A percentile compares a stretch with the other conserved stretches of the same genome.
Evolutionary conservation across 2,888 invertebrate genomes (phyloP).

Genomic region (Synergus japonicus): DNA sequence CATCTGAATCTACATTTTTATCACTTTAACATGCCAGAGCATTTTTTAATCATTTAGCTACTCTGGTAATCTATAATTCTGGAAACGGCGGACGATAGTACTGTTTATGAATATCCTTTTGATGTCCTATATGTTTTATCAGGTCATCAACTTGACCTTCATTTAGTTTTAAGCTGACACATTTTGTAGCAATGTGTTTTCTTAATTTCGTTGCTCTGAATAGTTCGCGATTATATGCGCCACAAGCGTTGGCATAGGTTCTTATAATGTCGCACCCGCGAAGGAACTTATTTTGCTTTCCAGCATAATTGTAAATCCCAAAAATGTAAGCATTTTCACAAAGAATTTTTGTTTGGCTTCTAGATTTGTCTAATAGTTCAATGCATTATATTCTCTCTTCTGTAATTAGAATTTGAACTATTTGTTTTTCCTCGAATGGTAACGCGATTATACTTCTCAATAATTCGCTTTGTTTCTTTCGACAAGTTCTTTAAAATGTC

Average conservation of each 20-base stretch:
- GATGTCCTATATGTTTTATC: too few relatives aligned
- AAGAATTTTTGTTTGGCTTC: conserved; percentile 35
- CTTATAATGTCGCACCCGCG: conserved; percentile 51
- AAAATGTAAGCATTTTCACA: conserved; percentile 46
- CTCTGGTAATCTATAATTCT: conserved; percentile 53
- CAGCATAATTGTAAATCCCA: conserved; percentile 1
- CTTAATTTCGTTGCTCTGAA: conserved; percentile 55
- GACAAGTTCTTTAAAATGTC: conserved; percentile 39
- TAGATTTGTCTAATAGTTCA: conserved; percentile 27
- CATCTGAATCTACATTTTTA: background rate
- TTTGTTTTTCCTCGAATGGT: conserved; percentile 50
- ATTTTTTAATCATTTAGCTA: conserved; percentile 49
- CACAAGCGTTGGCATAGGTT: conserved; percentile 54
- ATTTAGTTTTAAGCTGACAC: conserved; percentile 16
- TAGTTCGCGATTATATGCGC: conserved; percentile 51
- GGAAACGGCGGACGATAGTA: too few relatives aligned
- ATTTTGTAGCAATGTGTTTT: conserved; percentile 58
- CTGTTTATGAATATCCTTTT: too few relatives aligned
- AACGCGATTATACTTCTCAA: conserved; percentile 46
- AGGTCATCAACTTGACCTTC: conserved; percentile 52
- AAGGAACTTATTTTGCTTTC: conserved; percentile 42
- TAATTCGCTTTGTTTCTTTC: conserved; percentile 21
- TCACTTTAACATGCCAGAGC: background rate
- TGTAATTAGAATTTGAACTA: conserved; percentile 49
- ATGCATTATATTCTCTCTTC: conserved; percentile 44